A percentile compares a stretch with the other conserved stretches of the same genome.
Conservation (phyloP, 2,797 vertebrate species). For the Pipistrellus pipistrellus region DNA sequence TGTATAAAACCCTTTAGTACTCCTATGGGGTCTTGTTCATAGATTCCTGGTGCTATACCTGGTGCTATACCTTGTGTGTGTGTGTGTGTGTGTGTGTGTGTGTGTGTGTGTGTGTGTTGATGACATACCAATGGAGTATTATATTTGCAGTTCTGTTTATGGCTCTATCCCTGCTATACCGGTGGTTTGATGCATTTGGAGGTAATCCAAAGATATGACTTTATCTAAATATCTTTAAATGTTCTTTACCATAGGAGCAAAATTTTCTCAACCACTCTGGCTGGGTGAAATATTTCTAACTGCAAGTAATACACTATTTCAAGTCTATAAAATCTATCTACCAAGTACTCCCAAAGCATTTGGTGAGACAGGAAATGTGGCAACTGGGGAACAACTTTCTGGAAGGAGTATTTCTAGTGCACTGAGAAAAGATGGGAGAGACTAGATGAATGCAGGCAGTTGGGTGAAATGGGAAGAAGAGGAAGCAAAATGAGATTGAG, state of each 20-base stretch:
- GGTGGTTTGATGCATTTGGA: not conserved
- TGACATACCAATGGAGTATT: not conserved
- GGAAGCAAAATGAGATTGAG: conserved; percentile 40
- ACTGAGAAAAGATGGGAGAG: not conserved
- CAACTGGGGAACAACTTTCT: not conserved
- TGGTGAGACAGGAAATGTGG: not conserved
- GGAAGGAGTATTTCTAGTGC: not conserved
- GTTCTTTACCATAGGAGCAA: conserved; percentile 42
- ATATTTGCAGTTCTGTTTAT: conserved; percentile 41
- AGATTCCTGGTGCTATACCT: not conserved
- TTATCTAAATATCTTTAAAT: conserved; percentile 16
- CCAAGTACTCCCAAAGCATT: not conserved
- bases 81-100: too few species aligned
- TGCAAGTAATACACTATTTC: not conserved
- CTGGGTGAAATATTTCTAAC: not conserved
- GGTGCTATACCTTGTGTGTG: not conserved
- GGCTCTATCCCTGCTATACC: not conserved
- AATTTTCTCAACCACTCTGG: conserved; percentile 20
- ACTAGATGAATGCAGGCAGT: not conserved
- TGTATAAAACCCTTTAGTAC: not conserved
- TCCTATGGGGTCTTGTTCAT: not conserved
- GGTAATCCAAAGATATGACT: not conserved
- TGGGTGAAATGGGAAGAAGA: not conserved
- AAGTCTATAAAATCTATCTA: not conserved
- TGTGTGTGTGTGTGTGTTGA: not conserved